Evolutionary conservation across 2,797 vertebrate species (phyloP), one percentile per base, ranked within the genome.

Genomic region (Clarias fuscus): DNA sequence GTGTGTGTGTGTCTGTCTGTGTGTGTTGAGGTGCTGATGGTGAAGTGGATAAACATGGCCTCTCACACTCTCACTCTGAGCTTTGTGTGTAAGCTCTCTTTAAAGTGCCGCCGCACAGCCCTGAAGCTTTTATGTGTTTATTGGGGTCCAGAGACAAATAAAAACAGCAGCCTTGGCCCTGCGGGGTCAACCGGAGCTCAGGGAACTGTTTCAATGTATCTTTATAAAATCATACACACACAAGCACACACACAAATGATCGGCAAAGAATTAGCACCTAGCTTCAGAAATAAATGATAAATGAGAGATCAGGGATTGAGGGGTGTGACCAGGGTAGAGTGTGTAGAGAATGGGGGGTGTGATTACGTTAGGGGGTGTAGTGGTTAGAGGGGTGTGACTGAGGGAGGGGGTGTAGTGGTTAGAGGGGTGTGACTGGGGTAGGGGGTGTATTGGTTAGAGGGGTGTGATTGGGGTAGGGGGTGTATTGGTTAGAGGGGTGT

Each of bases 41-140:
- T 71, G 18, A 71, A 22, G 37, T 40, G 17, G 30, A 40, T 71
- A 40, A 71, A 17, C 13, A 48, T 48, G 22, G 5, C 15, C 67
- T 20, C 68, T 71, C 68, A 5, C 68, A 40, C 71, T 73, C 40
- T 53, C 40, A 11, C 37, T 24, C 37, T 71, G 67, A 70, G 1
- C 15, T 24, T 73, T 20, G n/a, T 33, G 56, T 78, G 76, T 33
- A 53, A 78, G 75, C 80, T 85, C 86, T 89, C n/a, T 80, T 90
- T 90, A 89, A 87, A 89, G 40, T 85, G 58, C 78, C 59, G 17
- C 70, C 64, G 8, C 83, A 85, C 78, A 71, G 84, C 85, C 58
- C 75, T 30, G 64, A 72, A n/a, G 89, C 83, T 88, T 89, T 89
- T 85, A 86, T 88, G 86, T 90, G 78, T 87, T 90, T 62, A 86